phyloP scores from a whole-genome alignment of 2,888 invertebrate genomes.

The Ectemnius cavifrons region DNA sequence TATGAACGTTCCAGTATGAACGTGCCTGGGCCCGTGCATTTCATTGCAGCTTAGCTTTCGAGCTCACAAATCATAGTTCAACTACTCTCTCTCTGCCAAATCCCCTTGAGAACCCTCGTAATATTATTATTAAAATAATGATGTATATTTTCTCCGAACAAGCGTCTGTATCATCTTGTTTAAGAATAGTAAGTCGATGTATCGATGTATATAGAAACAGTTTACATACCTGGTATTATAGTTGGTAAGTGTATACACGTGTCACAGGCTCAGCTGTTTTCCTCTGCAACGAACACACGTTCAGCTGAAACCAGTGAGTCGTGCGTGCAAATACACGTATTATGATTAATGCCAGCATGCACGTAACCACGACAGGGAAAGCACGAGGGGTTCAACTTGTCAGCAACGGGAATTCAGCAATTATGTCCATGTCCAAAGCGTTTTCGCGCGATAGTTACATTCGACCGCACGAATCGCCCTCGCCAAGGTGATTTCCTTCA shows the following conservation, averaged over 20 bases:
- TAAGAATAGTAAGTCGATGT: too few relatives aligned
- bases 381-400: constrained; percentile 60
- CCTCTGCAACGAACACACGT: neutral
- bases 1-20: neutral
- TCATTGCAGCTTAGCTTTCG: too few relatives aligned
- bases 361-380: constrained; percentile 32
- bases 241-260: neutral
- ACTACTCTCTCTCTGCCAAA: too few relatives aligned
- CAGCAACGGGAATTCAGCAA: constrained; percentile 65
- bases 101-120: too few relatives aligned
- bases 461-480: too few relatives aligned
- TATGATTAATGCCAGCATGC: constrained; percentile 69
- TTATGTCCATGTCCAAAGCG: constrained; percentile 51
- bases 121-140: too few relatives aligned
- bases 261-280: neutral
- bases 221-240: neutral
- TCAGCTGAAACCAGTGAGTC: neutral
- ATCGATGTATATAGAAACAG: neutral
- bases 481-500: too few relatives aligned
- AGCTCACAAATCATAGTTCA: too few relatives aligned
- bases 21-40: too few relatives aligned
- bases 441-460: constrained; percentile 12
- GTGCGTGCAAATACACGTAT: constrained; percentile 58
- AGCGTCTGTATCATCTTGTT: too few relatives aligned
- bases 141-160: too few relatives aligned